Evolutionary conservation across 2,113 vertebrate genomes (phyloP).

Genomic region (Globicephala melas): DNA sequence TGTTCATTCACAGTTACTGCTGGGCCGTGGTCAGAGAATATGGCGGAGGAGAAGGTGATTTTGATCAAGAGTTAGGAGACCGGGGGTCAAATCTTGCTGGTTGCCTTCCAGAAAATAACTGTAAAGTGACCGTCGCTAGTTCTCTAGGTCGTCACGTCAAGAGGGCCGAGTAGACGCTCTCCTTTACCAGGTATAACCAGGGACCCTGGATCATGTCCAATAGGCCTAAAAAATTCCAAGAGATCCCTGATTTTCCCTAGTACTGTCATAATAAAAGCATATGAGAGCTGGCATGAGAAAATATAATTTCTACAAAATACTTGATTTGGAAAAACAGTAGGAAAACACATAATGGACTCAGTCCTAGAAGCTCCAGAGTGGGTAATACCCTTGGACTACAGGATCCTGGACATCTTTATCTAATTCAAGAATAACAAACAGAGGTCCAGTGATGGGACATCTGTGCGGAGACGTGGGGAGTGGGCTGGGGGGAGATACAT

Average conservation of each 20-base stretch:
- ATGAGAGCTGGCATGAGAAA: background rate
- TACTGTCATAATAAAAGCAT: background rate
- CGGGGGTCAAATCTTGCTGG: background rate
- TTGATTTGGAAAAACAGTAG: background rate
- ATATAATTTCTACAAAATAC: background rate
- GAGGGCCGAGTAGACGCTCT: too few relatives aligned
- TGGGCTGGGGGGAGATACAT: background rate
- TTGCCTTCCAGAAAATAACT: background rate
- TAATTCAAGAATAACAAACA: background rate
- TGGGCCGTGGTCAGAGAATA: background rate
- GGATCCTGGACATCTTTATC: too few relatives aligned
- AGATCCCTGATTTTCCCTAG: background rate
- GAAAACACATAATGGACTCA: background rate
- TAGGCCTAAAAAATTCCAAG: background rate
- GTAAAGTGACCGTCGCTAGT: fast-evolving
- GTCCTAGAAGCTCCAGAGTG: background rate
- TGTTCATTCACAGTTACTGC: background rate
- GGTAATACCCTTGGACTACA: background rate
- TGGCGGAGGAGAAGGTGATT: fast-evolving
- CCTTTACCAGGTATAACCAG: background rate
- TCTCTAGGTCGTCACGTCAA: background rate
- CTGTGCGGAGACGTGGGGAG: background rate
- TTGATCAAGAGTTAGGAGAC: background rate
- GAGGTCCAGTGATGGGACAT: too few relatives aligned
- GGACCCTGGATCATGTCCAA: too few relatives aligned